These are phyloP conservation scores for Neoarius graeffei DNA, from an alignment of 2,113 vertebrate species.

Conservation along the genomic window DNA sequence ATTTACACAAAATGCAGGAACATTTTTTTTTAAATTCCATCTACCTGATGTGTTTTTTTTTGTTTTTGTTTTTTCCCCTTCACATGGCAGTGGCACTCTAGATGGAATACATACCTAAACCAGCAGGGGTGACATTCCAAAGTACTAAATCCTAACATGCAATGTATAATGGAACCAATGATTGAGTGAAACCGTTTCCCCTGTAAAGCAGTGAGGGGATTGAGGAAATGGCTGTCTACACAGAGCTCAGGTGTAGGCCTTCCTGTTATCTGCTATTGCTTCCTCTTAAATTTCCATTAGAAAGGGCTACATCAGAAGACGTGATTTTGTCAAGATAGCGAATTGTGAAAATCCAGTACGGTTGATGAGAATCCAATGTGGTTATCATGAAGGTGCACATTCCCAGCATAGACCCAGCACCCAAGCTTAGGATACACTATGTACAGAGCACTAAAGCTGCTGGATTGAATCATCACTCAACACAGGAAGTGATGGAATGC, in stretches of 20 bases:
- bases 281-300: neutral
- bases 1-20: conserved; percentile 26
- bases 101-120: conserved; percentile 36
- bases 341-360: neutral
- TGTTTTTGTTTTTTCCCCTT: neutral
- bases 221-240: conserved; percentile 42
- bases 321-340: neutral
- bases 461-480: conserved; percentile 21
- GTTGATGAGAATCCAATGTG: neutral
- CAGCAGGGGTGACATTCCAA: conserved; percentile 40
- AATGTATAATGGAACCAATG: conserved; percentile 43
- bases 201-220: neutral
- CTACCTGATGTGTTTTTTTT: conserved; percentile 33
- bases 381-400: neutral
- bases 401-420: neutral
- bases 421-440: neutral
- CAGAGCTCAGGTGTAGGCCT: conserved; percentile 39
- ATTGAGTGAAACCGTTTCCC: conserved; percentile 31
- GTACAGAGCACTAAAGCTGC: conserved; percentile 12
- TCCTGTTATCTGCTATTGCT: conserved; percentile 36
- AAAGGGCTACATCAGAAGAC: neutral
- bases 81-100: conserved; percentile 40
- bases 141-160: conserved; percentile 23
- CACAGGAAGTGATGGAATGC: conserved; percentile 39
- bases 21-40: conserved; percentile 48